Conservation (phyloP, 2,888 invertebrate genomes). For the Deilephila porcellus region DNA sequence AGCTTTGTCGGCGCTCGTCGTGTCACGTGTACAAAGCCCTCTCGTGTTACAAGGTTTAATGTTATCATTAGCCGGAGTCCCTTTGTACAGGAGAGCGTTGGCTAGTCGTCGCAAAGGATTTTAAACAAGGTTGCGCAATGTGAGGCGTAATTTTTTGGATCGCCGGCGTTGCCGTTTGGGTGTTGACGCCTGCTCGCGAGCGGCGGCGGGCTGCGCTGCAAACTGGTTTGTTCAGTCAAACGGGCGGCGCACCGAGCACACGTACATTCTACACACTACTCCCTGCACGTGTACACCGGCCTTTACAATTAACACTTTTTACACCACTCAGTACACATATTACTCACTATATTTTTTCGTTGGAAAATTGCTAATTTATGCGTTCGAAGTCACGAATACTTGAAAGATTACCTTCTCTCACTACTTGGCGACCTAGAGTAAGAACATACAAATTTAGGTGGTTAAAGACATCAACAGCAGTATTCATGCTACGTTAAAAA, state of each 20-base stretch:
- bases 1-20: background rate
- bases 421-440: background rate
- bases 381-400: background rate
- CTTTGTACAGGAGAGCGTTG: background rate
- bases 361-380: slow-evolving; percentile 4
- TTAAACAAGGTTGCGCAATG: background rate
- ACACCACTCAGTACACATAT: background rate
- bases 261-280: background rate
- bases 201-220: slow-evolving; percentile 1
- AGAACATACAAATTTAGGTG: background rate
- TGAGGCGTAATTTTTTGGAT: slow-evolving; percentile 7
- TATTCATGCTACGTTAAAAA: background rate
- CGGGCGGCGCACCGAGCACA: slow-evolving; percentile 3
- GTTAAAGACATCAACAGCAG: background rate
- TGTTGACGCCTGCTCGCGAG: background rate
- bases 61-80: background rate
- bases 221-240: slow-evolving; percentile 12
- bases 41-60: background rate
- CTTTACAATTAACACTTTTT: slow-evolving; percentile 15
- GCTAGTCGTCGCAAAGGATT: background rate
- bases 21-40: slow-evolving; percentile 3
- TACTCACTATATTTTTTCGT: background rate
- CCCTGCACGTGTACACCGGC: slow-evolving; percentile 19
- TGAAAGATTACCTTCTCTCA: background rate
- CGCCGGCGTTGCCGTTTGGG: background rate